Percentiles rank a stretch among this genome's conserved stretches.
Evolutionary conservation across 2,113 vertebrate species (phyloP).

Genomic region (Cinclus mexicanus): DNA sequence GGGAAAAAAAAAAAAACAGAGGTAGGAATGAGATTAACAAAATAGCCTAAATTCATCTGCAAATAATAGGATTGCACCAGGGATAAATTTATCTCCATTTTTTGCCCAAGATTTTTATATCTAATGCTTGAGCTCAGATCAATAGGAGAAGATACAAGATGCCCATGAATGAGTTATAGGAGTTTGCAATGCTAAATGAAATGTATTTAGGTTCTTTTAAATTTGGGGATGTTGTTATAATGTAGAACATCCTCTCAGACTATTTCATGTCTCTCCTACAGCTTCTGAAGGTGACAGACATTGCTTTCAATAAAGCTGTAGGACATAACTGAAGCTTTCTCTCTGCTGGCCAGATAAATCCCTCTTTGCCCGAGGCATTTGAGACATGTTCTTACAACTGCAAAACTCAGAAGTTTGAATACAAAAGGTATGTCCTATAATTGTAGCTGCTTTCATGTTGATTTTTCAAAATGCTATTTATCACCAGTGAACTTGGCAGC

Average conservation of each 20-base stretch:
- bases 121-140: not conserved
- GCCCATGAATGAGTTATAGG: not conserved
- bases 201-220: not conserved
- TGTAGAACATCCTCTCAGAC: not conserved
- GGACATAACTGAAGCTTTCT: not conserved
- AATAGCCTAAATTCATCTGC: not conserved
- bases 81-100: not conserved
- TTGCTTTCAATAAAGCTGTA: slow-evolving; percentile 17
- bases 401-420: not conserved
- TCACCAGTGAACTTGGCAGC: not conserved
- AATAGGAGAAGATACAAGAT: not conserved
- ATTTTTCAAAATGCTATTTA: not conserved
- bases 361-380: not conserved
- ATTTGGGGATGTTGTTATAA: not conserved
- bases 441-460: not conserved
- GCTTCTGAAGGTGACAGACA: not conserved
- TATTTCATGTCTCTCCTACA: not conserved
- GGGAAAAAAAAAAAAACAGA: not conserved
- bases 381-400: not conserved
- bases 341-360: not conserved
- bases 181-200: not conserved
- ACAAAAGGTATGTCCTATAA: not conserved
- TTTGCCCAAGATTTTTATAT: not conserved
- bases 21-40: not conserved
- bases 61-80: not conserved